Base-by-base conservation (phyloP, 2,113 vertebrate genomes). In the Morphnarchus princeps region DNA sequence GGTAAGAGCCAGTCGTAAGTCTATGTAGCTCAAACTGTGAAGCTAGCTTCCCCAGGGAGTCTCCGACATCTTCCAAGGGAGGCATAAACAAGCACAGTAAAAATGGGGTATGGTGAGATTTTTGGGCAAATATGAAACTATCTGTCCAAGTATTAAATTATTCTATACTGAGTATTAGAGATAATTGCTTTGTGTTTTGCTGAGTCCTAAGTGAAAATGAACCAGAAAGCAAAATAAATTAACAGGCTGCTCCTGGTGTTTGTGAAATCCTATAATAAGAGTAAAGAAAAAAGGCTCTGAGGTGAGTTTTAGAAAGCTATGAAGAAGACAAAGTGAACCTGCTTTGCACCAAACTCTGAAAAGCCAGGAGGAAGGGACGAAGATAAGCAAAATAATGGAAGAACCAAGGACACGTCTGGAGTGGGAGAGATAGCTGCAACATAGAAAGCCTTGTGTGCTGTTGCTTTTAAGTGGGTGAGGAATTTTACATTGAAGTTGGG, bases 1-100 rank as follows among this genome's bases (percentile, higher is more conserved):
- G 81, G 62, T 90, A 95, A 97, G 69, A 96, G 87, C 54, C 83
- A 97, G 73, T 66, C 84, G 55, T 72, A 93, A 89, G 95, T 47
- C 62, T 82, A 24, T 42, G 54, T 66, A 85, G 81, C 81, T 96
- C 62, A 72, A 87, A 95, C 62, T 74, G 87, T 73, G 94, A 95
- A 94, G 84, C 36, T 45, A 50, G 29, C 20, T 87, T 96, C 94
- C 94, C 95, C 6, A 21, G 94, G 95, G 95, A 95, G n/a, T 66
- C 73, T 87, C 77, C 73, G 94, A 24, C 25, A 47, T 69, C 36
- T 49, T 91, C 61, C 81, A 82, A 82, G 29, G 52, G 61, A 95
- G 57, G 58, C 57, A 82, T 40, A 96, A 95, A 94, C 77, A 95
- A 95, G 47, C 54, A 84, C 29, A 42, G 65, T n/a, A 29, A 95